Base-by-base conservation (phyloP, 2,113 vertebrate species). In the Dasyornis broadbenti region DNA sequence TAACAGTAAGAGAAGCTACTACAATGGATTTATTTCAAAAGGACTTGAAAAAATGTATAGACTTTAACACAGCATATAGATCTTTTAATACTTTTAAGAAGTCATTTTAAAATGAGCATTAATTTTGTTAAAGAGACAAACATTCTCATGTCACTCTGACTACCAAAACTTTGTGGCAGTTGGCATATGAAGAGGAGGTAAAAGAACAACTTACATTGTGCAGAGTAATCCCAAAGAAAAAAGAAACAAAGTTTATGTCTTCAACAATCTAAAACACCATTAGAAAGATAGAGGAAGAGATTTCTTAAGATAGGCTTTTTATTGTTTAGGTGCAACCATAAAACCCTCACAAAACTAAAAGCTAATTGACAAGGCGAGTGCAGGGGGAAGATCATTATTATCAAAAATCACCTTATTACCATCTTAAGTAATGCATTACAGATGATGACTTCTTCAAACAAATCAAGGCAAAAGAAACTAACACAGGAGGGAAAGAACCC, bases 271-370 rank as follows among this genome's bases (percentile, higher is more conserved):
- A 70, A 92, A 94, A 95, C 2, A 1, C 12, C 72, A 94, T 89
- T 44, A 92, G 64, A 95, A 95, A 93, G 77, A 96, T 81, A 95
- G 84, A 85, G 37, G 45, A 83, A 79, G 57, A 92, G 31, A 81
- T 86, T 95, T 94, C 72, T 93, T 75, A 86, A 92, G 49, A 92
- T 18, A 95, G 37, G 57, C 33, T 93, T 86, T 96, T 95, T 97
- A 97, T 95, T 97, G 69, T 92, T 94, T 53, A 81, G 28, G 10
- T 83, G 76, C 82, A 95, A 63, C 37, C 82, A 88, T 63, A 92
- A 92, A 96, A 89, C 52, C 31, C 77, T 88, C 92, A 93, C 88
- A 94, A 52, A 94, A 90, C 42, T 53, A 87, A 89, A 47, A 94
- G 33, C 82, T 77, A 92, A 83, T 60, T 80, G 37, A 90, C 82